These are phyloP conservation scores for Ptilodon capucinus DNA, from an alignment of 2,888 invertebrate genomes.

Conservation along the genomic window DNA sequence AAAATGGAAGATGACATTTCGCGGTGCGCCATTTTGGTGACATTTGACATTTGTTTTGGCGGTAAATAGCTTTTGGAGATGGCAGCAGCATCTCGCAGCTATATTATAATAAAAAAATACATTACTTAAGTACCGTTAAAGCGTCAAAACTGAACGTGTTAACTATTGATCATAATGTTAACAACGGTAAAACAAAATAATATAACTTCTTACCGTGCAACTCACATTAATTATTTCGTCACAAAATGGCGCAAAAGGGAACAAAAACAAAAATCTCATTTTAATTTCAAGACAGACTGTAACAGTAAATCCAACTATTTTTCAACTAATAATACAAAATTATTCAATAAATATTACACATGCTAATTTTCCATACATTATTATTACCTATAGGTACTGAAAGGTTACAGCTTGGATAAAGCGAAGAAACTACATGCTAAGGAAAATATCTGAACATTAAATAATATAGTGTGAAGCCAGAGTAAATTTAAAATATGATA, in stretches of 20 bases:
- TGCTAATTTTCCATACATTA: slow-evolving; percentile 49
- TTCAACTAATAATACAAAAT: no score
- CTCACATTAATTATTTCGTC: slow-evolving; percentile 15
- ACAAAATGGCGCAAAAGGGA: slow-evolving; percentile 27
- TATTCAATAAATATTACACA: slow-evolving; percentile 55
- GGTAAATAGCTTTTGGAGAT: slow-evolving; percentile 30
- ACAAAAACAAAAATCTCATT: slow-evolving; percentile 43
- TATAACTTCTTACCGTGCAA: neutral
- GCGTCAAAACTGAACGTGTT: no score
- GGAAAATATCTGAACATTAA: neutral
- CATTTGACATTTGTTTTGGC: slow-evolving; percentile 31
- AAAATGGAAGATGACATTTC: slow-evolving; percentile 36
- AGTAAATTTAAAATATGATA: no score
- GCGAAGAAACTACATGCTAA: slow-evolving; percentile 9
- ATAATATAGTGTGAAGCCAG: neutral
- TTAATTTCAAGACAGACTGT: slow-evolving; percentile 56
- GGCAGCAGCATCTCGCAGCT: slow-evolving; percentile 23
- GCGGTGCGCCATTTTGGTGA: slow-evolving; percentile 30
- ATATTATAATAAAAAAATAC: no score
- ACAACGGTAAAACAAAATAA: slow-evolving; percentile 8
- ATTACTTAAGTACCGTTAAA: no score
- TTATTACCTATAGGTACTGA: slow-evolving; percentile 36
- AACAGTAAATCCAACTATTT: slow-evolving; percentile 54
- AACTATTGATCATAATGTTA: no score
- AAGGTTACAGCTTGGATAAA: slow-evolving; percentile 26